Evolutionary conservation across 1,140 invertebrate species (phyloP).

Genomic region (Andricus grossulariae): DNA sequence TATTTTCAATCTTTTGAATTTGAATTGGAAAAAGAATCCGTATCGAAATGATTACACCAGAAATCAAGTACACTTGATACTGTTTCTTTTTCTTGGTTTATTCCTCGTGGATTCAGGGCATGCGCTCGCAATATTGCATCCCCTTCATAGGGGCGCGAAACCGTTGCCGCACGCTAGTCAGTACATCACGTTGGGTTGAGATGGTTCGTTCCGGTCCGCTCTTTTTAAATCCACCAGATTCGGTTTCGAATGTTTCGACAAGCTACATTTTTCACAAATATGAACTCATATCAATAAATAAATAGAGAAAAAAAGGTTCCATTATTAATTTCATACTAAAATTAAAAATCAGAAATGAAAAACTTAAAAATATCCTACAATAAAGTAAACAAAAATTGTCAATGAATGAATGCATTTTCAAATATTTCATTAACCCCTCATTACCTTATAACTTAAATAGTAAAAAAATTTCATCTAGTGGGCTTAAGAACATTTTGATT

Average conservation of each 20-base stretch:
- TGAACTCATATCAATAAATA: background rate
- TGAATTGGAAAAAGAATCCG: too few species aligned
- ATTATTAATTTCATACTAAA: background rate
- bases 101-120: background rate
- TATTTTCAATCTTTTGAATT: too few species aligned
- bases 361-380: too few species aligned
- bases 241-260: background rate
- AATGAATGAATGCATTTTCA: too few species aligned
- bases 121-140: background rate
- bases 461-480: too few species aligned
- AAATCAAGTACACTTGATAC: background rate
- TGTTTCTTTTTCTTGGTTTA: background rate
- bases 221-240: background rate
- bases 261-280: background rate
- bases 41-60: too few species aligned
- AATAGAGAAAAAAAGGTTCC: background rate
- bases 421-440: too few species aligned
- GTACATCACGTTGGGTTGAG: constrained; percentile 31
- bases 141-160: constrained; percentile 23
- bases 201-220: constrained; percentile 19
- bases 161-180: constrained; percentile 35
- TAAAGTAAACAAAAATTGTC: too few species aligned
- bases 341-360: too few species aligned
- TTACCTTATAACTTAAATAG: too few species aligned
- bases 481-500: too few species aligned